Evolutionary conservation across 2,797 vertebrate genomes (phyloP).

Genomic region (Cossypha polioptera): DNA sequence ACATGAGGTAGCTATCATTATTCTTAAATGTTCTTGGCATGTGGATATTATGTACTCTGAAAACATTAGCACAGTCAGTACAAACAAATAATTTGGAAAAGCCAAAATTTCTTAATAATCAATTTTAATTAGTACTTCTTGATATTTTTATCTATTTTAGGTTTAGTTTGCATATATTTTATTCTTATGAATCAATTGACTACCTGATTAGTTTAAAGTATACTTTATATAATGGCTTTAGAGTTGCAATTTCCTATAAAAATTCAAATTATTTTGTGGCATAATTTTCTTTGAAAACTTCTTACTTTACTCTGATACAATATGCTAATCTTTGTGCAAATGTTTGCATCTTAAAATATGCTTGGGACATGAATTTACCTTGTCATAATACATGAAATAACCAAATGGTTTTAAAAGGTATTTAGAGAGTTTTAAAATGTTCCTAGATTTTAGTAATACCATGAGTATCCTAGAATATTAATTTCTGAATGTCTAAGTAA

Average conservation of each 20-base stretch:
- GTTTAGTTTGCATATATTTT: background rate
- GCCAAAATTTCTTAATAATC: background rate
- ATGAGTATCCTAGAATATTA: background rate
- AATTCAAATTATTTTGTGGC: background rate
- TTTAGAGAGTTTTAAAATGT: background rate
- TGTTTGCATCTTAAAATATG: background rate
- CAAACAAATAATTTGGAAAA: background rate
- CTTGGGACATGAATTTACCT: background rate
- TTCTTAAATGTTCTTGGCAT: background rate
- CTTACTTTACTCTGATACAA: background rate
- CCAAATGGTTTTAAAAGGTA: background rate
- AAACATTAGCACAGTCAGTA: background rate
- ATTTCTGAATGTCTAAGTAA: background rate
- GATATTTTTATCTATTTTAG: background rate
- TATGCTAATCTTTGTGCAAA: background rate
- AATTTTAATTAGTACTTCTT: background rate
- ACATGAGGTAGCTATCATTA: background rate
- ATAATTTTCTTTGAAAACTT: background rate
- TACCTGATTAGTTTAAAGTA: background rate
- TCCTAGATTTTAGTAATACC: background rate
- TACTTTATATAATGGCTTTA: background rate
- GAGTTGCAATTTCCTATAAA: background rate
- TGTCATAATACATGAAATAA: background rate
- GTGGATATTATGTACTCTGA: background rate
- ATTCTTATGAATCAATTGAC: background rate